Evolutionary conservation across 2,797 vertebrate species (phyloP).

Genomic region (Acipenser oxyrinchus): DNA sequence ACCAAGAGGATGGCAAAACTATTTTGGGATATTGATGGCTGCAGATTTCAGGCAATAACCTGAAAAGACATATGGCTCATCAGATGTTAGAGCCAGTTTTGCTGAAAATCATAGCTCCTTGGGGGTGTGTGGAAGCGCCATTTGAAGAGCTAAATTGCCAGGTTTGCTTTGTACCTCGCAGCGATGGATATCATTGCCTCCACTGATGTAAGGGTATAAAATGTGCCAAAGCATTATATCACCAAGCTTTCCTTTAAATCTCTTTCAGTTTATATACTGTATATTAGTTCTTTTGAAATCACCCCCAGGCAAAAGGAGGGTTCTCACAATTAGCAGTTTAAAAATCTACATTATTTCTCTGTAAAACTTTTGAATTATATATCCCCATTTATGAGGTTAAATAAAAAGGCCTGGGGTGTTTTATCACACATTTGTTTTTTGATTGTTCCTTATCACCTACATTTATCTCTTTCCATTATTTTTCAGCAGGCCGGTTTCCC

Average conservation of each 20-base stretch:
- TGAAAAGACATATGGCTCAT: neutral
- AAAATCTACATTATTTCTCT: no score
- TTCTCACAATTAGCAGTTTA: no score
- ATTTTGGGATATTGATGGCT: neutral
- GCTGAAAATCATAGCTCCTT: neutral
- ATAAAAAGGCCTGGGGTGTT: no score
- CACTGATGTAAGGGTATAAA: neutral
- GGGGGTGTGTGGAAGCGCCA: neutral
- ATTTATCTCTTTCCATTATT: no score
- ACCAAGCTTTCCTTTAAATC: neutral
- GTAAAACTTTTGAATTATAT: no score
- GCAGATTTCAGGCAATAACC: neutral
- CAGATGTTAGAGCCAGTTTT: neutral
- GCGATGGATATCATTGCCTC: neutral
- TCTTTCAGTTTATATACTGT: no score
- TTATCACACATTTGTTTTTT: no score
- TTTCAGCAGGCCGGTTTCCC: no score
- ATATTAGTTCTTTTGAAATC: no score
- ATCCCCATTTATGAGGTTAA: no score
- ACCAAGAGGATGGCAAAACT: neutral
- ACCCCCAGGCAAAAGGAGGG: no score
- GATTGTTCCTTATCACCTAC: no score
- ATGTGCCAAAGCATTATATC: conserved; percentile 2
- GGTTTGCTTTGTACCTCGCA: neutral
- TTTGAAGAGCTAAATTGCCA: conserved; percentile 1